Evolutionary conservation across 2,888 invertebrate genomes (phyloP).

Genomic region (Tethea ocularis): DNA sequence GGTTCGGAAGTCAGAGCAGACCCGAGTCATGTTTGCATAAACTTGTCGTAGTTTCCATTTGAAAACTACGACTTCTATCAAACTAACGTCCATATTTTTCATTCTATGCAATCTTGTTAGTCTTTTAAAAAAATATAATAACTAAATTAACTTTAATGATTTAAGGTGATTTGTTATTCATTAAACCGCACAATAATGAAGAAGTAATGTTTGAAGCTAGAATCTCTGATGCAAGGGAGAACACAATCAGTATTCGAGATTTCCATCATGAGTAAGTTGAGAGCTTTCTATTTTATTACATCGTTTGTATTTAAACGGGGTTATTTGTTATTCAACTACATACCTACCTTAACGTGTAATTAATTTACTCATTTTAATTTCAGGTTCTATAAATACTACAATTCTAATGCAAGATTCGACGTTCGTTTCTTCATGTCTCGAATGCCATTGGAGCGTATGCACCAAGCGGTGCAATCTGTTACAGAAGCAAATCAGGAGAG

Average conservation of each 20-base stretch:
- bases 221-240: conserved; percentile 63
- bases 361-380: neutral
- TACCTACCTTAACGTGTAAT: no score
- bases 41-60: no score
- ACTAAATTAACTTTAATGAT: conserved; percentile 9
- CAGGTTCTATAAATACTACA: conserved; percentile 45
- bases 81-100: no score
- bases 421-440: conserved; percentile 74
- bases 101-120: no score
- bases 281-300: no score
- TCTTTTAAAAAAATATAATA: no score
- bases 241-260: conserved; percentile 28
- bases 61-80: no score
- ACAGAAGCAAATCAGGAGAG: conserved; percentile 46
- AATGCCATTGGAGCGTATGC: conserved; percentile 73
- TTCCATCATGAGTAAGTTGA: conserved; percentile 32
- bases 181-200: conserved; percentile 51
- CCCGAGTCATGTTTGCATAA: no score
- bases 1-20: no score
- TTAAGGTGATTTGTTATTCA: conserved; percentile 79
- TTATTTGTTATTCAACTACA: no score
- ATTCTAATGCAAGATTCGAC: conserved; percentile 48
- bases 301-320: no score
- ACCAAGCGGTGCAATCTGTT: conserved; percentile 62
- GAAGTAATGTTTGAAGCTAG: conserved; percentile 65